Base-by-base conservation (phyloP, 1,140 invertebrate genomes). In the Acromyrmex heyeri region DNA sequence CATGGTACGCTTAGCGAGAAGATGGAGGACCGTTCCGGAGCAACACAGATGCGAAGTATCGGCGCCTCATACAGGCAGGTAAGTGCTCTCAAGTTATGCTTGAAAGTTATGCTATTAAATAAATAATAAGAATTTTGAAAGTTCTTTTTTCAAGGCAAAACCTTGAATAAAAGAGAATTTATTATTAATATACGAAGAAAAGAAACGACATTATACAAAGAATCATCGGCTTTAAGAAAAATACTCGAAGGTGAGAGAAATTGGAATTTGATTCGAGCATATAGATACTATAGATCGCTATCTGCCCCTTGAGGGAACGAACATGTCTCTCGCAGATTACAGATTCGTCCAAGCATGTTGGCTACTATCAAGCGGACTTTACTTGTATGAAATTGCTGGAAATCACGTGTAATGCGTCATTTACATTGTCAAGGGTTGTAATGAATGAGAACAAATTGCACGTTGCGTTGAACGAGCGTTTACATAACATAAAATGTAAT, bases 1-100 rank as follows among this genome's bases (percentile, higher is more conserved):
- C 2, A 99, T 99, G 99, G 99, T 99, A 7, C 96, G 97, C 21
- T 94, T 99, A 64, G 98, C 99, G 0, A 96, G 96, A 87, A 96
- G 95, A 69, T 99, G 99, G 99, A 96, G 96, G 87, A 97, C 97
- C 0, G 98, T 99, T 44, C 98, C 98, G 0, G 97, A 97, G 72
- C 98, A 99, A 92, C 96, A 97, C 78, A 97, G 97, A 83, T 98
- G 98, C 91, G 98, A 98, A 93, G 96, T 98, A 16, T 96, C 97
- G 18, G 97, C 98, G 1, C 96, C 97, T 0, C 96, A 97, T 88
- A 95, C 96, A 30, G 97, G 97, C 93, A 97, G 97, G 96, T 97
- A 94, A 87, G 85, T 69, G 57, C 14, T 69, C 44, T 7, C 16
- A 44, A 61, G 14, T 82, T 67, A 38, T 5, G 34, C 34, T 38